These are phyloP conservation scores for Leptopterna dolabrata DNA, from an alignment of 2,888 invertebrate species.

Conservation along the genomic window DNA sequence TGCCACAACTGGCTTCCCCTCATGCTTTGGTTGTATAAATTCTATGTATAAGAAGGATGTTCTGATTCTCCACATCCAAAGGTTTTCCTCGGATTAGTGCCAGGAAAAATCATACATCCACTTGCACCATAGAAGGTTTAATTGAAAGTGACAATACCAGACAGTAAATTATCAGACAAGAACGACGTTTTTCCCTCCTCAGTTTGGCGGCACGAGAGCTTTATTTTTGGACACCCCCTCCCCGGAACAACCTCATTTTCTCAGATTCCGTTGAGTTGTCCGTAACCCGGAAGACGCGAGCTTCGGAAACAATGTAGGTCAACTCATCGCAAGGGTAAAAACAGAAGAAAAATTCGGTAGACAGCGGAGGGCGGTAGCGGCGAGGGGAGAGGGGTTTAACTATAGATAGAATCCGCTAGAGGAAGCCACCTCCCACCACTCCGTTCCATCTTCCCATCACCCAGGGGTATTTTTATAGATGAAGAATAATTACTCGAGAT, in stretches of 20 bases:
- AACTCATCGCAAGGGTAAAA: not conserved
- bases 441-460: not conserved
- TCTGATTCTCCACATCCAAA: too few species aligned
- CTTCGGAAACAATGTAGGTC: slow-evolving; percentile 48
- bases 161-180: too few species aligned
- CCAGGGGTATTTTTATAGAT: not conserved
- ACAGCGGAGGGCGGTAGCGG: not conserved
- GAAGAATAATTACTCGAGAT: not conserved
- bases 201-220: not conserved
- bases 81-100: too few species aligned
- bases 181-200: not conserved
- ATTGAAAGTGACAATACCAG: too few species aligned
- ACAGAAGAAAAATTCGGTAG: not conserved
- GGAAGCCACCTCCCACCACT: not conserved
- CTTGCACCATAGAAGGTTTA: too few species aligned
- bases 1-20: too few species aligned
- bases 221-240: slow-evolving; percentile 30
- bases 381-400: not conserved
- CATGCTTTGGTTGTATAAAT: too few species aligned
- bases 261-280: slow-evolving; percentile 36
- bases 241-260: not conserved
- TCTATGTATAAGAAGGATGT: too few species aligned
- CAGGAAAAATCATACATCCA: too few species aligned
- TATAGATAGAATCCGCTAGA: not conserved
- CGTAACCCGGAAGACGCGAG: slow-evolving; percentile 41